phyloP scores from a whole-genome alignment of 2,113 vertebrate species.

The Octodon degus region DNA sequence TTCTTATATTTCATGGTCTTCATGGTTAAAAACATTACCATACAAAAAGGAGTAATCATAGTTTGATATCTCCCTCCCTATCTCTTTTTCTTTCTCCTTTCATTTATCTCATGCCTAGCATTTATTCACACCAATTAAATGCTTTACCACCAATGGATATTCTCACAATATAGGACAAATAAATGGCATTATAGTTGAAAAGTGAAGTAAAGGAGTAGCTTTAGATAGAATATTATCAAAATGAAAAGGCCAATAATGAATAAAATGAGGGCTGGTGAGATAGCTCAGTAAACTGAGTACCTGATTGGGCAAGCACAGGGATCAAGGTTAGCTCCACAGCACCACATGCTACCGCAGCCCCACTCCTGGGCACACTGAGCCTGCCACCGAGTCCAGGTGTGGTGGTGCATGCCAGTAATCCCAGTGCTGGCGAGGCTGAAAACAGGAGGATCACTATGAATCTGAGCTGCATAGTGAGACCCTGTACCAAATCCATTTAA shows the following conservation, averaged over 20 bases:
- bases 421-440: no score
- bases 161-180: not conserved
- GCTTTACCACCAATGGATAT: not conserved
- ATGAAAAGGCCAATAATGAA: not conserved
- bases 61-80: not conserved
- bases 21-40: not conserved
- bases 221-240: not conserved
- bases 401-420: no score
- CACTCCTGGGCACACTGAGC: no score
- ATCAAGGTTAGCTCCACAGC: no score
- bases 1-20: not conserved
- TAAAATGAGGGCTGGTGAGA: not conserved
- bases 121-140: not conserved
- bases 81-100: not conserved
- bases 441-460: no score
- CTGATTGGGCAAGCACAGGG: no score
- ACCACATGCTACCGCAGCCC: no score
- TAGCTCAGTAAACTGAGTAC: no score
- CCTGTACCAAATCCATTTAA: not conserved
- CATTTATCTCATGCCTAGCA: not conserved
- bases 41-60: not conserved
- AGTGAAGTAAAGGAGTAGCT: not conserved
- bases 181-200: not conserved
- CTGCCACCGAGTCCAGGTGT: no score
- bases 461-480: no score